Evolutionary conservation across 2,888 invertebrate genomes (phyloP), one percentile per base, ranked within the genome.

Genomic region (Noctua comes): DNA sequence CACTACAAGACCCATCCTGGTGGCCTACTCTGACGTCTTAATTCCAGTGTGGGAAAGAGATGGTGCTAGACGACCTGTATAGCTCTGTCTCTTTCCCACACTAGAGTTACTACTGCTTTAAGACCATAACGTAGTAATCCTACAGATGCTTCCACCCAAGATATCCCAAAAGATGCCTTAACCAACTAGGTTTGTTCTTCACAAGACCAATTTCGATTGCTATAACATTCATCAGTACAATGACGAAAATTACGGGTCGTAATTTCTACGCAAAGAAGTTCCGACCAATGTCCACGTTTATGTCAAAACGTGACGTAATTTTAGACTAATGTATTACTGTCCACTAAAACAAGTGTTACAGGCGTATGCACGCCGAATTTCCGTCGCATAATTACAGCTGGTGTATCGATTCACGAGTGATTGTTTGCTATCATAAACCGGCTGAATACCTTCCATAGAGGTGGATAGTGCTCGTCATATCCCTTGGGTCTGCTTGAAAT

Each of bases 401-500:
- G 1, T 36, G 0, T 40, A 13, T 65, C 27, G 10, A 24, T 68
- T 24, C 10, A 36, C 10, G 64, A 71, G 43, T 68, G 24, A 62
- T 73, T 79, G 73, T 72, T 65, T 72, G 16, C 36, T 24, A 72
- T 43, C 46, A 36, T 40, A 40, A 7, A 68, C n/a, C 13, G 21
- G 6, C 36, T 62, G 8, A 66, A 66, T 54, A 27, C 24, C 27
- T 75, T 27, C 64, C 18, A 21, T 8, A 68, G n/a, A 31, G 2
- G 2, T 51, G 1, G 59, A 21, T 16, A 27, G 27, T 21, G 8
- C 2, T 59, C 43, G 31, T 31, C 4, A 73, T 16, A 40, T 82
- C 83, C 64, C 77, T 31, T 2, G 62, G 46, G 83, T 36, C 73
- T 66, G 31, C 64, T 80, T 64, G 24, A 75, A 68, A 83, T 21